These are phyloP conservation scores for Ptilorrhoa leucosticta DNA, from an alignment of 2,113 vertebrate genomes.

Conservation along the genomic window DNA sequence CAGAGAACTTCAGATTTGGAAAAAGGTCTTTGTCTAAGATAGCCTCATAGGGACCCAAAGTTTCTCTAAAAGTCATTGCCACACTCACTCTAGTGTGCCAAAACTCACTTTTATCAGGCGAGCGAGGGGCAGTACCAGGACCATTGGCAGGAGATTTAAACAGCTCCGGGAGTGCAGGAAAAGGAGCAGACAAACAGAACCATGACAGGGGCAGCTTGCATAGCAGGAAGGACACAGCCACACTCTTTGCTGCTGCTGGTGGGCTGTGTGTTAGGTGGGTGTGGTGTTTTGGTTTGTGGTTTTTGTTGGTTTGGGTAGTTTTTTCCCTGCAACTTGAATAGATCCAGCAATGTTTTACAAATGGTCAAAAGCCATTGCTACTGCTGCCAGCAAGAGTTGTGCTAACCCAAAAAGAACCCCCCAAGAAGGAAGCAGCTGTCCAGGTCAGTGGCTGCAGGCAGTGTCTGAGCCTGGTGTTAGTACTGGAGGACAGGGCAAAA, in stretches of 20 bases:
- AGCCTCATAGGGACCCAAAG: neutral
- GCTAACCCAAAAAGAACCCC: neutral
- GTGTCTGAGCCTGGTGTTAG: neutral
- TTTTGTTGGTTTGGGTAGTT: neutral
- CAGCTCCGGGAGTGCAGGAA: neutral
- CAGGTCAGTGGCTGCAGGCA: neutral
- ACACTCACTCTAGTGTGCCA: neutral
- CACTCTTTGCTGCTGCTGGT: neutral
- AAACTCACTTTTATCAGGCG: neutral
- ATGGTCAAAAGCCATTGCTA: neutral
- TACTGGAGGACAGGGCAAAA: neutral
- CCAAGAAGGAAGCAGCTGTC: neutral
- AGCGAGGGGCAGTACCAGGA: neutral
- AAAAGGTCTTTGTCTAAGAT: neutral
- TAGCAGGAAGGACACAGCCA: neutral
- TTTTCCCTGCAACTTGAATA: fast-evolving
- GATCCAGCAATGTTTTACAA: neutral
- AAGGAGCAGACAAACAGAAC: neutral
- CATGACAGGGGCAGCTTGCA: too few relatives aligned
- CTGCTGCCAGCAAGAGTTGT: neutral
- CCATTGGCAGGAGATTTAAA: neutral
- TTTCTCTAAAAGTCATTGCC: neutral
- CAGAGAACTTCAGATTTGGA: neutral
- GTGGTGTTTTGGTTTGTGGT: neutral
- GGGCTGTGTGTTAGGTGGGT: neutral